Evolutionary conservation across 2,888 invertebrate species (phyloP).

Genomic region (Eilema depressum): DNA sequence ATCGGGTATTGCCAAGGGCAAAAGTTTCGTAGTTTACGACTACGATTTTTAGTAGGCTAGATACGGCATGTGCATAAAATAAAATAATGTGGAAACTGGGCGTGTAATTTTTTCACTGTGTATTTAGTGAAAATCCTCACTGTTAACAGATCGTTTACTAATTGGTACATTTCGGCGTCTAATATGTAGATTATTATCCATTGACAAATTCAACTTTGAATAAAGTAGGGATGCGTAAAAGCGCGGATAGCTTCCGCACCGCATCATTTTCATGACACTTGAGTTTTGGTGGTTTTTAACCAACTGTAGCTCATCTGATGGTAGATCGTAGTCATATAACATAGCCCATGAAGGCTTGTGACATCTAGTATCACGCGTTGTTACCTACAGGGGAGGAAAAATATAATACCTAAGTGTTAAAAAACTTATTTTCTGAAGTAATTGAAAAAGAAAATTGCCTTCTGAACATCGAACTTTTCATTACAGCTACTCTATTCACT

Average conservation of each 20-base stretch:
- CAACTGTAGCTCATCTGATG: not conserved
- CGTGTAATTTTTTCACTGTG: too few relatives aligned
- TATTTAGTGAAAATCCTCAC: too few relatives aligned
- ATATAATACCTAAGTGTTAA: not conserved
- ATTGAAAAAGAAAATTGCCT: not conserved
- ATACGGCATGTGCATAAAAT: too few relatives aligned
- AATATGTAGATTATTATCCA: too few relatives aligned
- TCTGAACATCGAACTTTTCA: not conserved
- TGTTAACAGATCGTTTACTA: too few relatives aligned
- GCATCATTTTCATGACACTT: not conserved
- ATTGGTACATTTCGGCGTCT: too few relatives aligned
- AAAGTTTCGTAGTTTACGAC: not conserved
- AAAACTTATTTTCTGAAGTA: not conserved
- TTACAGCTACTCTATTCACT: not conserved
- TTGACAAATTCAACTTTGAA: too few relatives aligned
- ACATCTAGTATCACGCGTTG: not conserved
- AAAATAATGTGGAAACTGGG: too few relatives aligned
- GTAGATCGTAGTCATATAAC: too few relatives aligned
- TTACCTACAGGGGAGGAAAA: not conserved
- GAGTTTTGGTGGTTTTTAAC: not conserved
- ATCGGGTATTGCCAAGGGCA: not conserved
- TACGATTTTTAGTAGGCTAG: not conserved
- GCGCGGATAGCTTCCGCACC: too few relatives aligned
- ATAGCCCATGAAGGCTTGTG: too few relatives aligned
- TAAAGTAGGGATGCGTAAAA: too few relatives aligned